Evolutionary conservation across 2,797 vertebrate genomes (phyloP), one percentile per base, ranked within the genome.

Genomic region (Mareca strepera): DNA sequence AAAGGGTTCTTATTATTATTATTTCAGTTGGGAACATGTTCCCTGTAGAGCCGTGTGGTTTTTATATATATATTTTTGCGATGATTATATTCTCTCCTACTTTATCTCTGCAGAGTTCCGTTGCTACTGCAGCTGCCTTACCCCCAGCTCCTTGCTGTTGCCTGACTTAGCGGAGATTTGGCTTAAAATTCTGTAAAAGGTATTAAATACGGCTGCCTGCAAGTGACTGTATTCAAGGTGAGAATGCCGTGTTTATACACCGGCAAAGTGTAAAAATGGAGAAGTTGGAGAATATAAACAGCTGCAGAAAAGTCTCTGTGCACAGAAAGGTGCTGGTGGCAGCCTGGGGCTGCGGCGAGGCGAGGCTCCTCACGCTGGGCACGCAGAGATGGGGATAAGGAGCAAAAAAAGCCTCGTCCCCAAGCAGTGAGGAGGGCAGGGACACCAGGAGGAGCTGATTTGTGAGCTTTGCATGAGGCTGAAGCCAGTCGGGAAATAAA

Each of bases 1-100:
- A 94, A 82, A 86, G 50, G 64, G 64, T 77, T 84, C 58, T 89
- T 91, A 15, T 41, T 92, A 46, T 80, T 92, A 82, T 96, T 94
- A 82, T 95, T 96, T 87, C 94, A 86, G 91, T 95, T 95, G 92
- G 91, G 87, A 91, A 25, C 64, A 13, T 3, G 72, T 63, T 94
- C 87, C 91, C 95, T 8, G 56, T 37, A 85, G 91, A 4, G 0
- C 82, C 1, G 0, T n/a, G 37, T 62, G 86, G 60, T 5, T 46
- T 92, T 80, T 84, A 8, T 59, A 1, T 35, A 62, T 83, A 11
- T 56, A 26, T 92, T 92, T 95, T 73, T 7, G 74, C 7, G 3
- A 37, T 77, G 58, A 73, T 91, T 88, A 23, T 20, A 1, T 82
- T 94, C 77, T 76, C 67, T 64, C 29, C 63, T 74, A 1, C 28